Conservation (phyloP, 2,797 vertebrate genomes). For the Hephaestus fuliginosus region DNA sequence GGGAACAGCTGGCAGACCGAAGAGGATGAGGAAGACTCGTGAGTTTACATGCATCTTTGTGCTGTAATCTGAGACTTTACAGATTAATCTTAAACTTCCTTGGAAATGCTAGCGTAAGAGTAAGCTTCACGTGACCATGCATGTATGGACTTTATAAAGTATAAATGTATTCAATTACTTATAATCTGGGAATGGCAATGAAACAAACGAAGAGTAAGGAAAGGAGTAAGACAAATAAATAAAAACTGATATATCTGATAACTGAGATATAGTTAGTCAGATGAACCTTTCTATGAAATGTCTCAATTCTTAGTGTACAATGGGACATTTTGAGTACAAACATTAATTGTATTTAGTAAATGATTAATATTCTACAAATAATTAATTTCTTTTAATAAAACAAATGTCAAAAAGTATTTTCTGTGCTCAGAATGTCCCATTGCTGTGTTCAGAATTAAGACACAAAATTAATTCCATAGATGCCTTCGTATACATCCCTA, state of each 20-base stretch:
- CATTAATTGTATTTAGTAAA: not conserved
- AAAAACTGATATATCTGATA: too few relatives aligned
- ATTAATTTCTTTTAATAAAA: not conserved
- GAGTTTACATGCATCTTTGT: constrained; percentile 55
- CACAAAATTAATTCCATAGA: not conserved
- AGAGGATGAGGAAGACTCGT: constrained; percentile 83
- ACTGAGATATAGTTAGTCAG: too few relatives aligned
- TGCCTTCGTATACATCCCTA: not conserved
- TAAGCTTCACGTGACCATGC: not conserved
- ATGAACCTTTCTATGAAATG: too few relatives aligned
- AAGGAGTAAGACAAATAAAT: too few relatives aligned
- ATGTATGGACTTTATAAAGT: not conserved
- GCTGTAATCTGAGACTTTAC: not conserved
- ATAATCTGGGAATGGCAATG: not conserved
- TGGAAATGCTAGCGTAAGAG: not conserved
- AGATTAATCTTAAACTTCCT: not conserved
- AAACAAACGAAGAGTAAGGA: not conserved
- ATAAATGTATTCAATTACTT: not conserved
- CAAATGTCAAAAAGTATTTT: too few relatives aligned
- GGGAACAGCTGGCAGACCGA: constrained; percentile 87
- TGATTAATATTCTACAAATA: not conserved
- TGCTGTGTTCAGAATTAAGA: not conserved
- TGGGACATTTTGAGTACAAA: not conserved
- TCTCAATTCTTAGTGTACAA: not conserved
- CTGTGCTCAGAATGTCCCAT: not conserved